Evolutionary conservation across 1,140 invertebrate genomes (phyloP).

Genomic region (Battus philenor): DNA sequence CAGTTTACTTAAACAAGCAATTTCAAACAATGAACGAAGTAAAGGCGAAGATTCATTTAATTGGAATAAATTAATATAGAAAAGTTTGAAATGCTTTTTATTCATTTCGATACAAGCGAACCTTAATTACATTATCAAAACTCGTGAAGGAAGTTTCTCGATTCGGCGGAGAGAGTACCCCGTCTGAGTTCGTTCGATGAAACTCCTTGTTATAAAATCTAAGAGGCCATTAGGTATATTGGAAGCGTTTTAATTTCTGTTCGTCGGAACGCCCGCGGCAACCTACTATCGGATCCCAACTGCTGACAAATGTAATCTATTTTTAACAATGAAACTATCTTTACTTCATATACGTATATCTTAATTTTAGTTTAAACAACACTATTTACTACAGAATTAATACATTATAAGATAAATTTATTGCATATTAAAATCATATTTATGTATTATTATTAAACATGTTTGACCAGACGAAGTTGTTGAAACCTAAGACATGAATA

Average conservation of each 20-base stretch:
- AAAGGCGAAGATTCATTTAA: too few species aligned
- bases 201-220: conserved; percentile 43
- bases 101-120: neutral
- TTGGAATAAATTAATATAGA: conserved; percentile 6
- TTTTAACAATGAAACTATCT: conserved; percentile 25
- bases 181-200: conserved; percentile 22
- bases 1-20: too few species aligned
- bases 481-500: too few species aligned
- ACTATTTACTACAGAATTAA: neutral
- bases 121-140: conserved; percentile 31
- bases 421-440: too few species aligned
- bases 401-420: neutral
- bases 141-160: conserved; percentile 30
- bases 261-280: conserved; percentile 26
- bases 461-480: too few species aligned
- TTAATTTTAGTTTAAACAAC: too few species aligned
- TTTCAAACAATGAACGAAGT: too few species aligned
- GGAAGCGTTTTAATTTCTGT: conserved; percentile 44
- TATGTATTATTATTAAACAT: too few species aligned
- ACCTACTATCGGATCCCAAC: conserved; percentile 24
- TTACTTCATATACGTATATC: conserved; percentile 5
- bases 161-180: conserved; percentile 24
- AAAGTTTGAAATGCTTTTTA: conserved; percentile 13
- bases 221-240: conserved; percentile 46
- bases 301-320: conserved; percentile 42